phyloP scores from a whole-genome alignment of 2,797 vertebrate genomes.

The Lophius americanus region DNA sequence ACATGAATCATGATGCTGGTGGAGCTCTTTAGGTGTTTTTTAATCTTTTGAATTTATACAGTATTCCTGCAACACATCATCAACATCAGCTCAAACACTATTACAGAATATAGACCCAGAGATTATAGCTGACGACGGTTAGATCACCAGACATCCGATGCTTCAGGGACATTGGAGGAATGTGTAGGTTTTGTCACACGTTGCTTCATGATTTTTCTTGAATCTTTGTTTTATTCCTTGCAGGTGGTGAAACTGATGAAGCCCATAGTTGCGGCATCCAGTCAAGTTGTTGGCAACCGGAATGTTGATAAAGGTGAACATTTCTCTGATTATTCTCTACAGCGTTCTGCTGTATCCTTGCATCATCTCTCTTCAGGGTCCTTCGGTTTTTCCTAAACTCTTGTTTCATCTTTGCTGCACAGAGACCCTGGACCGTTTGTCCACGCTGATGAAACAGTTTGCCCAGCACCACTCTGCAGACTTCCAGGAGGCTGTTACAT shows the following conservation, averaged over 20 bases:
- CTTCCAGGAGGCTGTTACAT: constrained; percentile 81
- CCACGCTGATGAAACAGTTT: constrained; percentile 80
- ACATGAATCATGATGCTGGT: no score
- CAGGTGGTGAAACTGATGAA: constrained; percentile 76
- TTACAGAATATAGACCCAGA: no score
- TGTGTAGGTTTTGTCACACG: no score
- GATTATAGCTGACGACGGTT: no score
- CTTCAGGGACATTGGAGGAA: no score
- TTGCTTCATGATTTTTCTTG: background rate
- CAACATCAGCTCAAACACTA: no score
- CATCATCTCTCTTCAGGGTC: background rate
- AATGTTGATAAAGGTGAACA: constrained; percentile 74
- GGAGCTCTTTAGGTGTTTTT: no score
- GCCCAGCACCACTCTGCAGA: constrained; percentile 78
- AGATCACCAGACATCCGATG: no score
- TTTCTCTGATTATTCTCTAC: background rate
- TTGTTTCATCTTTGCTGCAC: constrained; percentile 22
- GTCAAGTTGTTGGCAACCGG: constrained; percentile 68
- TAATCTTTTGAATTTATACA: no score
- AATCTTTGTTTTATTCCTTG: background rate
- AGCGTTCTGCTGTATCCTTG: background rate
- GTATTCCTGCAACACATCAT: no score
- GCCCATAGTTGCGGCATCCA: constrained; percentile 71
- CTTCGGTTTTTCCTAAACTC: background rate
- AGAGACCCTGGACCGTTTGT: constrained; percentile 81